phyloP scores from a whole-genome alignment of 2,113 vertebrate genomes.

The Rhinopomastus cyanomelas region DNA sequence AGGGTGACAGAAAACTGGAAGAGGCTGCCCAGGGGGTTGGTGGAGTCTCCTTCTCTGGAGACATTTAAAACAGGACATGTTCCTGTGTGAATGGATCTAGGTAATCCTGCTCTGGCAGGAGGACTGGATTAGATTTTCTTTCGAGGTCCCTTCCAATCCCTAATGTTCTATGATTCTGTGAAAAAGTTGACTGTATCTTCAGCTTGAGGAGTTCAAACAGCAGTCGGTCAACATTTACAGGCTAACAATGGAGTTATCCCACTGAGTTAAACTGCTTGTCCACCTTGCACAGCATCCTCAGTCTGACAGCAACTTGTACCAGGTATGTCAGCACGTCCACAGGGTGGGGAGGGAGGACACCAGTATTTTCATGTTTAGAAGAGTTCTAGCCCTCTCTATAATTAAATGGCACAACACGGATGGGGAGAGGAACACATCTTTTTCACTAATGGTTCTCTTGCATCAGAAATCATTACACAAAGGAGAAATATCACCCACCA shows the following conservation, averaged over 20 bases:
- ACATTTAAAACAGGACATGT: too few relatives aligned
- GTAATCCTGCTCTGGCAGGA: too few relatives aligned
- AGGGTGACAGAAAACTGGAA: too few relatives aligned
- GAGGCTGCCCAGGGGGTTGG: too few relatives aligned
- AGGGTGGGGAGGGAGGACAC: not conserved
- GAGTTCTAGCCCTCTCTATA: not conserved
- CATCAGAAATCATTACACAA: conserved; percentile 1
- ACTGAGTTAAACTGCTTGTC: not conserved
- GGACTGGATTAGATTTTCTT: too few relatives aligned
- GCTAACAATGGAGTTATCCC: not conserved
- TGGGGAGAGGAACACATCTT: not conserved
- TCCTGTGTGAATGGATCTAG: too few relatives aligned
- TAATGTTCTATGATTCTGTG: too few relatives aligned
- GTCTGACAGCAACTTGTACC: not conserved
- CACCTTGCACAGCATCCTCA: not conserved
- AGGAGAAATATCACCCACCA: not conserved
- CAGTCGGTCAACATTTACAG: not conserved
- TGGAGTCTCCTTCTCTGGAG: too few relatives aligned
- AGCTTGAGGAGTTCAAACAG: not conserved
- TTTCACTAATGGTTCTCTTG: not conserved
- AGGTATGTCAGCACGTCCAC: rapidly evolving
- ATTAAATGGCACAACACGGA: conserved; percentile 7
- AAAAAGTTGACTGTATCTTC: not conserved
- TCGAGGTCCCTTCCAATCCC: too few relatives aligned
- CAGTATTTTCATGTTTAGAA: not conserved